These are phyloP conservation scores for Benitochromis conjunctus DNA, from an alignment of 2,113 vertebrate species.

Conservation along the genomic window DNA sequence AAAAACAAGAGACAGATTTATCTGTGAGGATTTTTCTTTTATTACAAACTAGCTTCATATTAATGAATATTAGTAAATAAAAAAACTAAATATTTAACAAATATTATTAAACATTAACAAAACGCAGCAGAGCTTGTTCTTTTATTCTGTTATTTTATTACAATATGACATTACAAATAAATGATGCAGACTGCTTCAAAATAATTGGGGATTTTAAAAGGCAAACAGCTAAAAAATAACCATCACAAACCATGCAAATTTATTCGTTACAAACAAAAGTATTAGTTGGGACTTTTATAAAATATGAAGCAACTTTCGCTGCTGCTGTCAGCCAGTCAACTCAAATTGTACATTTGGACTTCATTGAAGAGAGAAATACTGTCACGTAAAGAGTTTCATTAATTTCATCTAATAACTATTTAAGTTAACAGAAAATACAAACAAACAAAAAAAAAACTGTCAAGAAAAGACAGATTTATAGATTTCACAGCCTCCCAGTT, in stretches of 20 bases:
- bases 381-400: neutral
- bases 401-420: neutral
- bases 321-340: neutral
- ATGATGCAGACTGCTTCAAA: neutral
- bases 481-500: neutral
- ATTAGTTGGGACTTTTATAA: neutral
- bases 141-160: neutral
- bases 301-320: neutral
- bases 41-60: neutral
- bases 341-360: neutral
- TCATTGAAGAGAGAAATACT: neutral
- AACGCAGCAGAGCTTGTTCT: neutral
- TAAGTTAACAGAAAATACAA: neutral
- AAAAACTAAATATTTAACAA: fast-evolving
- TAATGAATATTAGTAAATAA: fast-evolving
- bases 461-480: neutral
- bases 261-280: neutral
- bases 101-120: neutral
- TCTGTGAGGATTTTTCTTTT: neutral
- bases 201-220: neutral
- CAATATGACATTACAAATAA: neutral
- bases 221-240: neutral
- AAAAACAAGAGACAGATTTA: neutral
- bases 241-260: neutral
- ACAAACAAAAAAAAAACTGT: neutral